phyloP scores from a whole-genome alignment of 2,888 invertebrate genomes.

The Macaria notata region DNA sequence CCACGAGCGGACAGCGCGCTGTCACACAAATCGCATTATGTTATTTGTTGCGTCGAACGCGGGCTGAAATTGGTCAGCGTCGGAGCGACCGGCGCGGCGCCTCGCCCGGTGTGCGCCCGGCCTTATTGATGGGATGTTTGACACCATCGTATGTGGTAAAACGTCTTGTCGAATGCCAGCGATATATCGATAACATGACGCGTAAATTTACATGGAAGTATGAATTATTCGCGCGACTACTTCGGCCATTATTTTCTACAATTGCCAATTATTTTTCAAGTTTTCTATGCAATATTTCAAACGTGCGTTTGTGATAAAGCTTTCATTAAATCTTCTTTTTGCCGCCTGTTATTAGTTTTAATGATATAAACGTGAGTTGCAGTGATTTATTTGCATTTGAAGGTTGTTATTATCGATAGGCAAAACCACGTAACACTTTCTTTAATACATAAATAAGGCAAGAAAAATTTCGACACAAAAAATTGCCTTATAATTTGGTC shows the following conservation, averaged over 20 bases:
- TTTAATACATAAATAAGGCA: not conserved
- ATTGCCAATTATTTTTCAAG: constrained; percentile 13
- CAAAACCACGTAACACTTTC: not conserved
- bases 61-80: constrained; percentile 39
- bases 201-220: constrained; percentile 14
- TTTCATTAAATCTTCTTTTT: constrained; percentile 5
- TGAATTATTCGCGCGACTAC: constrained; percentile 13
- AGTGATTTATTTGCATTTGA: constrained; percentile 3
- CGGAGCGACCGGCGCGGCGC: not conserved
- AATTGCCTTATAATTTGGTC: no score
- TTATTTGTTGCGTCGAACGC: constrained; percentile 56
- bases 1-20: constrained; percentile 46
- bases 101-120: constrained; percentile 34
- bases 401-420: constrained; percentile 3
- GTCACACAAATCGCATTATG: constrained; percentile 69
- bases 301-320: constrained; percentile 1
- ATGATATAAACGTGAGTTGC: constrained; percentile 4
- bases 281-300: constrained; percentile 5
- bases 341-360: constrained; percentile 3
- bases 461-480: no score
- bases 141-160: constrained; percentile 21
- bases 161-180: constrained; percentile 14
- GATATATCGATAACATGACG: constrained; percentile 16
- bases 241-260: constrained; percentile 11
- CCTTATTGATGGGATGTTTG: constrained; percentile 34